These are phyloP conservation scores for Oryzias curvinotus DNA, from an alignment of 2,113 vertebrate genomes.

Conservation along the genomic window DNA sequence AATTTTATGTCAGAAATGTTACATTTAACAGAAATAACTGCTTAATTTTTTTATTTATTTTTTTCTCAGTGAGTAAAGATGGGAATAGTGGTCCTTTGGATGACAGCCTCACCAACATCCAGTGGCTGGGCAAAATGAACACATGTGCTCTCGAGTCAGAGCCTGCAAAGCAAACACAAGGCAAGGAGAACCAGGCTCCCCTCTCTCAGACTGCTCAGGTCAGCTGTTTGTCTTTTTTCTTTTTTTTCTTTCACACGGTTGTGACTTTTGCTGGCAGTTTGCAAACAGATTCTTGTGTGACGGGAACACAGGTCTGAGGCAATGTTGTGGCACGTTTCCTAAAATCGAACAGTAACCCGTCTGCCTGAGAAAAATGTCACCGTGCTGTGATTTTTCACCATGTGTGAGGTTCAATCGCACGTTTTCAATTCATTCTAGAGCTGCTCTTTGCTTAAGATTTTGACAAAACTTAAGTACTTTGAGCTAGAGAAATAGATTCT, in stretches of 20 bases:
- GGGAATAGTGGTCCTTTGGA: constrained; percentile 72
- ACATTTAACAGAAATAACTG: neutral
- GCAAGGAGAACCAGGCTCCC: constrained; percentile 80
- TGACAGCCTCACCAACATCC: constrained; percentile 89
- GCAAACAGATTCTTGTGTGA: neutral
- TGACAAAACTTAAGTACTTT: no score
- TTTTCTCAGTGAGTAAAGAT: constrained; percentile 75
- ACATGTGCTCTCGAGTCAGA: constrained; percentile 73
- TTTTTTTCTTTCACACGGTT: neutral
- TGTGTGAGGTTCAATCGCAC: no score
- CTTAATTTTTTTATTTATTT: neutral
- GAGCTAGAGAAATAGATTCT: no score
- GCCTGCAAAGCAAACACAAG: constrained; percentile 44
- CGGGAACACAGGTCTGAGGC: neutral
- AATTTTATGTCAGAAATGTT: neutral
- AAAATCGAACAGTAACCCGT: no score
- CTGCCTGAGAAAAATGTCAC: no score
- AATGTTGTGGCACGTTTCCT: no score
- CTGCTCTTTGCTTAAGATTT: no score
- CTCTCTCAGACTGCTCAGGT: constrained; percentile 75
- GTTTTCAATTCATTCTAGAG: no score
- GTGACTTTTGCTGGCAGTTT: constrained; percentile 7
- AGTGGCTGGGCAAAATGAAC: constrained; percentile 88
- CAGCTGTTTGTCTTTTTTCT: constrained; percentile 1
- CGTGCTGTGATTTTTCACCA: no score